A percentile compares a stretch with the other conserved stretches of the same genome.
Evolutionary conservation across 2,113 vertebrate genomes (phyloP).

Genomic region (Clarias magur): DNA sequence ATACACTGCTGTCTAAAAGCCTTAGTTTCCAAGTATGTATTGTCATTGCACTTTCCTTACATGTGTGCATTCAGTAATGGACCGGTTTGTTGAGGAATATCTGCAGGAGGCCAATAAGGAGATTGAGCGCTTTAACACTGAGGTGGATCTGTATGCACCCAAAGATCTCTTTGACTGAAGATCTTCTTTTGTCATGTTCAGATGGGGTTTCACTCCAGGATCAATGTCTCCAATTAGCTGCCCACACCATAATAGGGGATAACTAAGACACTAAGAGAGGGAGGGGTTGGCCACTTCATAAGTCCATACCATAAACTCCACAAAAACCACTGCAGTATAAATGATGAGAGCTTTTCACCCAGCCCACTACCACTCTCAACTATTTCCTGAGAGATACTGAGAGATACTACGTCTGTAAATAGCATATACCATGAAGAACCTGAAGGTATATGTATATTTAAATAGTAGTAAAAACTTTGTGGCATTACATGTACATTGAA

Average conservation of each 20-base stretch:
- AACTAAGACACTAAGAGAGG: conserved; percentile 13
- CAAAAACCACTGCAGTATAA: conserved; percentile 6
- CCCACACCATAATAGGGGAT: conserved; percentile 16
- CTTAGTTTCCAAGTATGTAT: not conserved
- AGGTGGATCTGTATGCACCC: conserved; percentile 84
- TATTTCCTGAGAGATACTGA: not conserved
- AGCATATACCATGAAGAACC: not conserved
- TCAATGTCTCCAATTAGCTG: conserved; percentile 20
- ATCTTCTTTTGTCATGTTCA: conserved; percentile 33
- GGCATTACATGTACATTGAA: not conserved
- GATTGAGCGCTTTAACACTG: conserved; percentile 87
- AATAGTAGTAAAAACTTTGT: not conserved
- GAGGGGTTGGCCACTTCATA: conserved; percentile 19
- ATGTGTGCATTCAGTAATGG: conserved; percentile 80
- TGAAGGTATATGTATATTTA: not conserved
- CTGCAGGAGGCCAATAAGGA: conserved; percentile 87
- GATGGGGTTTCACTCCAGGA: conserved; percentile 13
- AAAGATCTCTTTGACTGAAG: conserved; percentile 85
- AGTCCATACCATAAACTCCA: not conserved
- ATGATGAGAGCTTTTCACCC: conserved; percentile 47
- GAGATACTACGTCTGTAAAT: not conserved
- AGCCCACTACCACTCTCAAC: conserved; percentile 13
- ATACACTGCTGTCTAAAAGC: not conserved
- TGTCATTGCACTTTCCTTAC: conserved; percentile 70
- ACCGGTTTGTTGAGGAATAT: conserved; percentile 89